Evolutionary conservation across 2,888 invertebrate species (phyloP), one percentile per base, ranked within the genome.

Genomic region (Spilosoma lubricipeda): DNA sequence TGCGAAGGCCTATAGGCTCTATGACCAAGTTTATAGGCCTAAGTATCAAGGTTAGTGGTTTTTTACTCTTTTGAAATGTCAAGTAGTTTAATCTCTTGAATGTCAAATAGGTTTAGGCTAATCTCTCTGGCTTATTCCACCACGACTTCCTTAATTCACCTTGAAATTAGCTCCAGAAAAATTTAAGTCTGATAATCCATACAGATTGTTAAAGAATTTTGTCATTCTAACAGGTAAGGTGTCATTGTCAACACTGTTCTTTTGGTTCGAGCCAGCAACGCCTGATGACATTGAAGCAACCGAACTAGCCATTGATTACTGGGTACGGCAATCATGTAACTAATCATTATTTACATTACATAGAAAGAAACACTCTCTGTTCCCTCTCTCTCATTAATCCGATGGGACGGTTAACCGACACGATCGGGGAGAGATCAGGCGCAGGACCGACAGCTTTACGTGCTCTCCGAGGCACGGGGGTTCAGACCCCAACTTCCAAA

Each of bases 1-100:
- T 86, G 97, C 96, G 0, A 94, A 91, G 80, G 96, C 94, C 3
- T 96, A 96, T 79, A 96, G 96, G 78, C 90, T 96, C 83, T 97
- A 96, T 81, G 93, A 96, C 45, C 85, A 92, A 23, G 88, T 95
- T 64, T 97, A 96, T 85, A 93, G 94, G 79, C 74, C 89, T 1
- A 85, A 82, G 3, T 96, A 96, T 80, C 90, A 93, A 36, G 97
- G 96, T 87, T 82, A 87, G 78, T 75, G 20, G 4, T 52, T 20
- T 9, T 48, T 33, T 48, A 2, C 30, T 30, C 15, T 4, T 15
- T 63, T 30, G 4, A 13, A 23, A 52, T 52, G 4, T 23, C 23
- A 23, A 52, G 23, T 52, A 20, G 5, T 36, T 36, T 36, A 39
- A 39, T 39, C 11, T 39, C 11, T 39, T 39, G 11, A 39, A 39